Conservation (phyloP, 2,797 vertebrate genomes). For the Remorina albescens region DNA sequence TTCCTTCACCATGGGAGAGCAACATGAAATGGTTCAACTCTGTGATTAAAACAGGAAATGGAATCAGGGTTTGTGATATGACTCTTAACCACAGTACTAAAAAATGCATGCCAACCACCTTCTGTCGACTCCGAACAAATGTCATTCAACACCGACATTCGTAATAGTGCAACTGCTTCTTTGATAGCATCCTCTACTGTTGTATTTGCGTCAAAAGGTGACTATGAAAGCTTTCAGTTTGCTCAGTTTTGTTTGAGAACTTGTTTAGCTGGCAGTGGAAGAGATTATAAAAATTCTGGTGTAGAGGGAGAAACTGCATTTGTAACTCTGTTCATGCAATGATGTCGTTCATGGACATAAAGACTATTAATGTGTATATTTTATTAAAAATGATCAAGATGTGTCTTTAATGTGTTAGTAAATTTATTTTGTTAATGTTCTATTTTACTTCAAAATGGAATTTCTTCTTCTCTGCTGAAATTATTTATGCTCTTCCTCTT, state of each 20-base stretch:
- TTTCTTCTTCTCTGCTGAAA: background rate
- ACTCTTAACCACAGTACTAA: constrained; percentile 47
- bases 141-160: constrained; percentile 31
- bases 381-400: constrained; percentile 1
- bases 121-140: constrained; percentile 18
- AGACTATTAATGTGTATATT: background rate
- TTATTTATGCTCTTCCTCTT: constrained; percentile 1
- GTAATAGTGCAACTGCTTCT: constrained; percentile 8
- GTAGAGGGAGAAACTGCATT: background rate
- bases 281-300: constrained; percentile 17
- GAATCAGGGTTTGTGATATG: constrained; percentile 64
- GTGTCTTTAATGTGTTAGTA: background rate
- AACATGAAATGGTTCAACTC: constrained; percentile 72
- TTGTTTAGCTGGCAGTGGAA: constrained; percentile 23
- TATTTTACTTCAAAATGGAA: background rate
- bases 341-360: background rate
- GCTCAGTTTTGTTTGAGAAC: constrained; percentile 13
- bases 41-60: constrained; percentile 69
- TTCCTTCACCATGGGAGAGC: constrained; percentile 66
- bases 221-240: constrained; percentile 13
- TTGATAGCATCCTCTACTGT: constrained; percentile 15
- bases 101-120: constrained; percentile 24
- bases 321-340: constrained; percentile 19
- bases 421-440: background rate
- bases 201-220: constrained; percentile 20